Evolutionary conservation across 1,140 invertebrate genomes (phyloP).

Genomic region (Ridgeia piscesae): DNA sequence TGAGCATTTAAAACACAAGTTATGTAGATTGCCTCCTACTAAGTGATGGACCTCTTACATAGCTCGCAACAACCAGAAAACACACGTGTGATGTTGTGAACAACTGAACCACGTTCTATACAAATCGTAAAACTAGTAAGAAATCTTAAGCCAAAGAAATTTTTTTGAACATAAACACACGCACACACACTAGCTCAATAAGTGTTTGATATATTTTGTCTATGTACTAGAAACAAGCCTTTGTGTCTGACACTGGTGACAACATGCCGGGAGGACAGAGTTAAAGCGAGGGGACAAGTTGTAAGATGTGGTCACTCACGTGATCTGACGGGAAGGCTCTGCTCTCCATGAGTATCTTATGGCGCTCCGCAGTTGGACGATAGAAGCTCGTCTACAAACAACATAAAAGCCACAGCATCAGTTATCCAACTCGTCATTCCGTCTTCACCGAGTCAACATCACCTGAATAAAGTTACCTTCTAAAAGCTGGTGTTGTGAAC

Average conservation of each 20-base stretch:
- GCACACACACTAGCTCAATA: too few species aligned
- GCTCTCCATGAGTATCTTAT: constrained; percentile 66
- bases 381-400: constrained; percentile 63
- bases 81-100: too few species aligned
- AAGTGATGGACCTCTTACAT: too few species aligned
- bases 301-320: constrained; percentile 50
- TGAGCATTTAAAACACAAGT: too few species aligned
- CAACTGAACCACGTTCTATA: too few species aligned
- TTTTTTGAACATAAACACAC: too few species aligned
- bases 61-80: too few species aligned
- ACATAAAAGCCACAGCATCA: background rate
- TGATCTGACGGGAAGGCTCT: constrained; percentile 68
- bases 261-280: background rate
- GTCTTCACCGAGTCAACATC: background rate
- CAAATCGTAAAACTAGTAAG: too few species aligned
- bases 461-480: background rate
- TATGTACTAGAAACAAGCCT: too few species aligned
- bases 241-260: background rate
- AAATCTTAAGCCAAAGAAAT: too few species aligned
- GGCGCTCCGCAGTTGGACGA: constrained; percentile 59
- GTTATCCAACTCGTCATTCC: background rate
- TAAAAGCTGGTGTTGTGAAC: background rate
- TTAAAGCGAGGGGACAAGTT: background rate
- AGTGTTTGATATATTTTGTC: too few species aligned
- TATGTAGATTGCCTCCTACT: too few species aligned